Evolutionary conservation across 2,888 invertebrate species (phyloP).

Genomic region (Strigamia crassipes): DNA sequence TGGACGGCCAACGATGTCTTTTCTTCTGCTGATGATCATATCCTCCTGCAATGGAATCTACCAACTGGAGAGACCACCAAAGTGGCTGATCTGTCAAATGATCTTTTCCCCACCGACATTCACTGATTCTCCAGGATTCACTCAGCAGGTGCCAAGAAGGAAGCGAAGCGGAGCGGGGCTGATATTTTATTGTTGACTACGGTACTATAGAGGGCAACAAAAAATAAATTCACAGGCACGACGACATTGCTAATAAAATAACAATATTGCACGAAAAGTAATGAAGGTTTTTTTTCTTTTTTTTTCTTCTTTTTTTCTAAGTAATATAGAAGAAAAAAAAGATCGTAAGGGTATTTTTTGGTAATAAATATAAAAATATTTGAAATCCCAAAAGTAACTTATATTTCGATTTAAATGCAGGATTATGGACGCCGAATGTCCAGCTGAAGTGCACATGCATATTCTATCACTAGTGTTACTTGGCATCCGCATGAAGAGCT

Average conservation of each 20-base stretch:
- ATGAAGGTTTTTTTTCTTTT: no score
- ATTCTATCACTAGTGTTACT: conserved; percentile 86
- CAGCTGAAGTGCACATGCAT: conserved; percentile 80
- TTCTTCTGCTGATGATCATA: conserved; percentile 92
- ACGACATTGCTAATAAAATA: neutral
- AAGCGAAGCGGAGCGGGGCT: conserved; percentile 61
- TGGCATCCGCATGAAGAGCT: conserved; percentile 92
- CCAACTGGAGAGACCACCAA: conserved; percentile 73
- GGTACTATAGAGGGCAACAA: conserved; percentile 78
- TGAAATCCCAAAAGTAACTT: no score
- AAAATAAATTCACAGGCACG: neutral
- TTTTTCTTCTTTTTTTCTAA: no score
- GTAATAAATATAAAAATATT: no score
- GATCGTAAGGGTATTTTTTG: no score
- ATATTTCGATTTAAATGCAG: conserved; percentile 69
- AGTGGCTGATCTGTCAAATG: conserved; percentile 77
- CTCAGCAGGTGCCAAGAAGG: conserved; percentile 54
- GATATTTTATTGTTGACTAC: conserved; percentile 80
- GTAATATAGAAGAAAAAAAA: no score
- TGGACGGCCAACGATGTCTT: conserved; percentile 93
- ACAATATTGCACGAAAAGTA: neutral
- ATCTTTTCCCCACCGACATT: conserved; percentile 86
- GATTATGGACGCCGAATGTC: conserved; percentile 90
- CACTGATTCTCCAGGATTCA: conserved; percentile 78
- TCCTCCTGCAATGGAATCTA: conserved; percentile 85